phyloP scores from a whole-genome alignment of 2,888 invertebrate species.

The Leucophora obtusa region DNA sequence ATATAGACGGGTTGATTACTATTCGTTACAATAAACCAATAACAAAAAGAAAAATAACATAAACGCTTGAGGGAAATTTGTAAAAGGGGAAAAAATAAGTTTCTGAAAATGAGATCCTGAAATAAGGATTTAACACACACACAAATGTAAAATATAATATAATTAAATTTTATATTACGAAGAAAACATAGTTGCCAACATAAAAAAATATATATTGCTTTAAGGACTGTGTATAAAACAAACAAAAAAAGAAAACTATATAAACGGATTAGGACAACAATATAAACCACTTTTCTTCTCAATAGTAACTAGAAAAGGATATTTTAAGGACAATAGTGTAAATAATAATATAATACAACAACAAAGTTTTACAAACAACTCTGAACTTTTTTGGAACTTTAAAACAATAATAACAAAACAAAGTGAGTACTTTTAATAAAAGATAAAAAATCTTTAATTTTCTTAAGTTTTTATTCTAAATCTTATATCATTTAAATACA shows the following conservation, averaged over 20 bases:
- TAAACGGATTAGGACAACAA: constrained; percentile 18
- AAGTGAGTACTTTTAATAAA: constrained; percentile 58
- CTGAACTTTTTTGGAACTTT: constrained; percentile 40
- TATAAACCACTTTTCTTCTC: constrained; percentile 21
- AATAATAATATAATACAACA: constrained; percentile 61
- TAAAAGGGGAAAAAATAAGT: background rate
- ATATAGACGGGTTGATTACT: constrained; percentile 60
- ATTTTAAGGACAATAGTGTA: constrained; percentile 72
- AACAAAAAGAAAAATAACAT: constrained; percentile 21
- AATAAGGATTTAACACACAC: background rate
- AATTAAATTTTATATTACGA: constrained; percentile 22
- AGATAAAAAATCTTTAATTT: constrained; percentile 7
- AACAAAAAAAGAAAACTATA: background rate
- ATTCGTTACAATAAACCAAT: constrained; percentile 49
- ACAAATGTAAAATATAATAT: constrained; percentile 4
- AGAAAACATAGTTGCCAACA: background rate
- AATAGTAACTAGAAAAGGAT: constrained; percentile 43
- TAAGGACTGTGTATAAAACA: constrained; percentile 4
- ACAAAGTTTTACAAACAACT: constrained; percentile 40
- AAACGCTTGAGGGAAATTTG: constrained; percentile 11
- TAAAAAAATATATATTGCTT: background rate
- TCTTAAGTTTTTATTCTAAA: too few relatives aligned
- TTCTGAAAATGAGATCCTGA: constrained; percentile 12
- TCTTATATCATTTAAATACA: too few relatives aligned
- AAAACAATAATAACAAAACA: constrained; percentile 52